These are phyloP conservation scores for Linyphia triangularis DNA, from an alignment of 2,888 invertebrate genomes.

Conservation along the genomic window DNA sequence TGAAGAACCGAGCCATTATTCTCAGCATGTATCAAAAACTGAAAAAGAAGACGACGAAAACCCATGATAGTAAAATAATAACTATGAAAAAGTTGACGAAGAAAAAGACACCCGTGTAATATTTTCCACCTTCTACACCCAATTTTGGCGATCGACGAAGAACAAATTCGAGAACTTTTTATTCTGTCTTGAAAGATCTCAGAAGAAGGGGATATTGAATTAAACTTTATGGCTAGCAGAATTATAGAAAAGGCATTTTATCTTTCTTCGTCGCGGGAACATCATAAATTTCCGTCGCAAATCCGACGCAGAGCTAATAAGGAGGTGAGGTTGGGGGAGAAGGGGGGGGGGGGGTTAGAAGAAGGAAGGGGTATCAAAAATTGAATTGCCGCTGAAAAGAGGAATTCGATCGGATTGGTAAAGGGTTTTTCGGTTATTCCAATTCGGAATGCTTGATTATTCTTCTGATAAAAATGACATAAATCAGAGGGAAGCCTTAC, in stretches of 20 bases:
- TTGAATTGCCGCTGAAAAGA: constrained; percentile 49
- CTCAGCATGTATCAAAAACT: constrained; percentile 1
- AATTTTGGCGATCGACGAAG: constrained; percentile 11
- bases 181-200: neutral
- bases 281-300: constrained; percentile 55
- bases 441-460: constrained; percentile 49
- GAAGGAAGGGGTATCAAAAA: too few relatives aligned
- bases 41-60: neutral
- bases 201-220: constrained; percentile 45
- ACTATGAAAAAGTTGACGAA: neutral
- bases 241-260: constrained; percentile 47
- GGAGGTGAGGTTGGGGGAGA: too few relatives aligned
- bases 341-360: too few relatives aligned
- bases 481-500: constrained; percentile 22
- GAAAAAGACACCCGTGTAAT: constrained; percentile 6
- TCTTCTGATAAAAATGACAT: constrained; percentile 32
- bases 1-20: constrained; percentile 10
- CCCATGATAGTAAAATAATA: neutral
- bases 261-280: constrained; percentile 5
- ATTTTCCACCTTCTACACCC: constrained; percentile 37
- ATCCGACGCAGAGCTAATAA: constrained; percentile 41
- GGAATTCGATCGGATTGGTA: constrained; percentile 37
- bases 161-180: constrained; percentile 50
- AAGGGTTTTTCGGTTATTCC: constrained; percentile 35
- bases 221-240: constrained; percentile 52